Conservation (phyloP, 2,797 vertebrate genomes). For the Cryptoprocta ferox region DNA sequence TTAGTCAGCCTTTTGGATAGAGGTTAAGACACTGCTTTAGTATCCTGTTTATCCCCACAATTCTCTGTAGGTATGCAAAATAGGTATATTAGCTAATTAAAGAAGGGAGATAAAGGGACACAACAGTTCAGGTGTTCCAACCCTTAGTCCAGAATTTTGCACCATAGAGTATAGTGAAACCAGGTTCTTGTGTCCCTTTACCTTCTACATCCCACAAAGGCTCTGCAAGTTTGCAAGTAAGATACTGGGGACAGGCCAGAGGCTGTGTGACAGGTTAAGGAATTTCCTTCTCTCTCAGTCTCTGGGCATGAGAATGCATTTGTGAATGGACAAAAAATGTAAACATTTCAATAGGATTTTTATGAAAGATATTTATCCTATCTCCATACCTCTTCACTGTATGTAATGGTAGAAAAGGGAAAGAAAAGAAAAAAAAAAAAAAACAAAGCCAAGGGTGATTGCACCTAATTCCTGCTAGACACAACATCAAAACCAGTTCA, state of each 20-base stretch:
- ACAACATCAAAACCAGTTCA: background rate
- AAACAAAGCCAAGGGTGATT: background rate
- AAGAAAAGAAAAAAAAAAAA: background rate
- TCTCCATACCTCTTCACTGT: background rate
- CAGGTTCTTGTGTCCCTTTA: background rate
- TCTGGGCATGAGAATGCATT: background rate
- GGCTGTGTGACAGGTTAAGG: background rate
- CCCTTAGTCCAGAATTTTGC: background rate
- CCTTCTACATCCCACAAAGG: background rate
- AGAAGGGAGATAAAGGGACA: background rate
- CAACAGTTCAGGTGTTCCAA: background rate
- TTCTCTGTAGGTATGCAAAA: background rate
- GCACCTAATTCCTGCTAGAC: background rate
- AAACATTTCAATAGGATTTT: background rate
- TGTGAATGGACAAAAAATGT: background rate
- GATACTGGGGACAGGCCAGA: background rate
- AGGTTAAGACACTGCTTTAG: background rate
- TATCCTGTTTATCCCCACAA: background rate
- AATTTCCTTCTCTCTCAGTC: background rate
- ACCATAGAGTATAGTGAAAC: background rate
- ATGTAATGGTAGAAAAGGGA: background rate
- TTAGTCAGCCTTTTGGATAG: background rate
- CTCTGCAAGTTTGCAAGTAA: background rate
- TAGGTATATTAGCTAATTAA: background rate
- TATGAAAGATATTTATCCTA: background rate